Evolutionary conservation across 2,797 vertebrate genomes (phyloP), one percentile per base, ranked within the genome.

Genomic region (Notolabrus celidotus): DNA sequence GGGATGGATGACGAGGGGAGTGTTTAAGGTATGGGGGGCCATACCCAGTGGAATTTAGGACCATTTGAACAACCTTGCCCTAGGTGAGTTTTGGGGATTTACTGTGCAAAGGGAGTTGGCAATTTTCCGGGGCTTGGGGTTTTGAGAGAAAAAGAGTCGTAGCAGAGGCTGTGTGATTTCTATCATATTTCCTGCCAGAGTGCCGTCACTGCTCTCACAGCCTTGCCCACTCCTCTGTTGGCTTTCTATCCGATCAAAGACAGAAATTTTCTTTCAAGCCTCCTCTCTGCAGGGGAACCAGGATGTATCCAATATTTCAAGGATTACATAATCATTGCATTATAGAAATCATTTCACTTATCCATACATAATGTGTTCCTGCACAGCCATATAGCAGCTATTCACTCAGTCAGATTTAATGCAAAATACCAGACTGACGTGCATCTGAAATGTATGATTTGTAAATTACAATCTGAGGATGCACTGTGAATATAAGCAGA

Each of bases 61-160:
- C 83, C 82, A 87, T 86, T 86, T 86, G 74, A 90, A 86, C 83
- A 88, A 87, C 84, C 89, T 86, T 85, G 88, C 87, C 87, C 83
- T 80, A 43, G 86, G 85, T 92, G 83, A 81, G 86, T 90, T 91
- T 78, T 34, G 68, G 78, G 83, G 87, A 86, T 91, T 92, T 89
- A 82, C 82, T 89, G 74, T 75, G 88, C 83, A 90, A 87, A 85
- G 83, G 85, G 77, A 86, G 78, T 77, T 83, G 77, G 77, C 74
- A 87, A 86, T 87, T 91, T 90, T 67, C 74, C 82, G 83, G 66
- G 69, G 78, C 59, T 83, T 54, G 50, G 59, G 69, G 67, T 85
- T 84, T 83, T 49, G 36, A 71, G 51, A 70, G 51, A 27, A 2
- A 25, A 43, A 66, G 46, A 68, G 29, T 52, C 41, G 7, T 41